Evolutionary conservation across 92 coral and sea anemone species (phyloP).

Genomic region (Parazoanthus atlanticus): DNA sequence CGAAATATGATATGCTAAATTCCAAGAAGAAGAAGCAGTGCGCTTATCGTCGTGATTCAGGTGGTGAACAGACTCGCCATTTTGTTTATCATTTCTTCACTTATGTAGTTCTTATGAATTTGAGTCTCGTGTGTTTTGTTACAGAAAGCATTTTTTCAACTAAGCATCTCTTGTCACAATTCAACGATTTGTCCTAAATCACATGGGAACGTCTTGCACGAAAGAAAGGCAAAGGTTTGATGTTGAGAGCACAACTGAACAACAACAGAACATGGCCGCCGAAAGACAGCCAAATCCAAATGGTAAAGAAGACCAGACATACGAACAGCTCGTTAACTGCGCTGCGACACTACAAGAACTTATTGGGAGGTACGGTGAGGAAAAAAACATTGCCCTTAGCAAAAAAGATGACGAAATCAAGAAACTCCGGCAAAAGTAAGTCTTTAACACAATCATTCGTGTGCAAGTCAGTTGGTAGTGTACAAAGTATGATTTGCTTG

Average conservation of each 20-base stretch:
- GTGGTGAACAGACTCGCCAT: neutral
- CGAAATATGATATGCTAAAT: neutral
- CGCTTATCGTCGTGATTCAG: too few species aligned
- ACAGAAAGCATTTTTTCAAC: neutral
- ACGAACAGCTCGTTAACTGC: neutral
- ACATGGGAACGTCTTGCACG: constrained; percentile 1
- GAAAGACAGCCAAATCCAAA: neutral
- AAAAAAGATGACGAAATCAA: neutral
- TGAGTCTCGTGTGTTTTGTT: neutral
- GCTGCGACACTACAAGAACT: neutral
- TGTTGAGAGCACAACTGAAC: neutral
- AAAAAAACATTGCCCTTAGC: neutral
- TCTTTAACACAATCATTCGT: too few species aligned
- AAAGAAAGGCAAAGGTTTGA: neutral
- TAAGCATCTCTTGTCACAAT: neutral
- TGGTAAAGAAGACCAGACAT: neutral
- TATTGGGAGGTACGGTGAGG: neutral
- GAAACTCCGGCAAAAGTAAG: neutral
- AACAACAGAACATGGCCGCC: neutral
- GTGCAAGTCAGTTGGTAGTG: too few species aligned
- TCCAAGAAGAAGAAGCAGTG: neutral
- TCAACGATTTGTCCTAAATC: neutral
- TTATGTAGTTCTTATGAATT: too few species aligned
- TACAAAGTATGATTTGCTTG: neutral
- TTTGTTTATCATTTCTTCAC: neutral